Conservation (phyloP, 1,140 invertebrate species). For the Camponotus pennsylvanicus region DNA sequence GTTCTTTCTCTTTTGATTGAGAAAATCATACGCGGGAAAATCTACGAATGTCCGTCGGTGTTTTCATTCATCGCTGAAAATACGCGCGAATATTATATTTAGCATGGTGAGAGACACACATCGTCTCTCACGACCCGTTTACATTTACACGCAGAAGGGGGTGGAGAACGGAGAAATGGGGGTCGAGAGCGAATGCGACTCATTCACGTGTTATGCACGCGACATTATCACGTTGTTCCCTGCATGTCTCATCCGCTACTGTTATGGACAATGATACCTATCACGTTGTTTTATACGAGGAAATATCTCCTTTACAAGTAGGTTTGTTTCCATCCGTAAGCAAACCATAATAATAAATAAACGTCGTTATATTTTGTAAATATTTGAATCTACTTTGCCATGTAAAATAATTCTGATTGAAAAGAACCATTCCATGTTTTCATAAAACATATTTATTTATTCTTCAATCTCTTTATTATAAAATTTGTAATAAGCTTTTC, state of each 20-base stretch:
- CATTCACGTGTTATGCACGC: slow-evolving; percentile 77
- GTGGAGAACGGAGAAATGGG: slow-evolving; percentile 70
- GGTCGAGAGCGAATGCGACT: slow-evolving; percentile 65
- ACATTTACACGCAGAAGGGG: slow-evolving; percentile 48
- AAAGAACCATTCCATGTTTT: background rate
- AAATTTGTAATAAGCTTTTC: background rate
- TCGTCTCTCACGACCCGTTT: slow-evolving; percentile 45
- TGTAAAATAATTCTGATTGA: no score
- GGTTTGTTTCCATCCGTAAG: background rate
- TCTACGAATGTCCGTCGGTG: slow-evolving; percentile 18
- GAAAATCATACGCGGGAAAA: slow-evolving; percentile 43
- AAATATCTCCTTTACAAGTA: background rate
- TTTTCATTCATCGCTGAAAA: slow-evolving; percentile 83
- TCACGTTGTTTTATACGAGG: background rate
- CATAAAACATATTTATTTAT: background rate
- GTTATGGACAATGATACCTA: slow-evolving; percentile 12
- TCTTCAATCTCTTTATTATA: no score
- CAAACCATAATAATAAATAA: background rate
- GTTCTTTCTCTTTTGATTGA: background rate
- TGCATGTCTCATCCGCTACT: slow-evolving; percentile 14
- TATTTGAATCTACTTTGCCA: no score
- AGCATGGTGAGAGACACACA: slow-evolving; percentile 67
- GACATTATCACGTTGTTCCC: slow-evolving; percentile 49
- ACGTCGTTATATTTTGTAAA: no score
- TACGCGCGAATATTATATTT: slow-evolving; percentile 82